These are phyloP conservation scores for Hyppa rectilinea DNA, from an alignment of 2,888 invertebrate genomes.

Conservation along the genomic window DNA sequence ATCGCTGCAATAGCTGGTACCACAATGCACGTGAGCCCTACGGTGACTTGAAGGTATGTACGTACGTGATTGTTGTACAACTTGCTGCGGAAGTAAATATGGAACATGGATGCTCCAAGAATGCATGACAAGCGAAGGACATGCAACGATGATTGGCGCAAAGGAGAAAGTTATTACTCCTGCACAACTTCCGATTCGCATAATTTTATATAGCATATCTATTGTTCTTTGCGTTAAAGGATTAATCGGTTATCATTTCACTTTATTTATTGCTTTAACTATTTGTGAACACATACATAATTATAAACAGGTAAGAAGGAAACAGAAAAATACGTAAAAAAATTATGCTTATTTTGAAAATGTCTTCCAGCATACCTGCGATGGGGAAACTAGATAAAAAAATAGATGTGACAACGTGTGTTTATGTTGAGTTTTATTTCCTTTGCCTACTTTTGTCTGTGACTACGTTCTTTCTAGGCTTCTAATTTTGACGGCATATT, in stretches of 20 bases:
- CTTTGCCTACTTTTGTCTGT: too few species aligned
- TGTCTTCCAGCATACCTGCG: too few species aligned
- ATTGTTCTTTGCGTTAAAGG: not conserved
- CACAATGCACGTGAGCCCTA: not conserved
- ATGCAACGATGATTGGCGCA: slow-evolving; percentile 20
- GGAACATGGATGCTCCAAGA: slow-evolving; percentile 6
- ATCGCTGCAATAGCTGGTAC: not conserved
- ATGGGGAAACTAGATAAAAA: too few species aligned
- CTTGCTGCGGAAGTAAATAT: slow-evolving; percentile 13
- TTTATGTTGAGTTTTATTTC: too few species aligned
- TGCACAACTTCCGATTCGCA: slow-evolving; percentile 10
- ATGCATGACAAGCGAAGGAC: slow-evolving; percentile 23
- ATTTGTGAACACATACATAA: too few species aligned
- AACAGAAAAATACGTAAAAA: too few species aligned
- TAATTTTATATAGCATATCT: slow-evolving; percentile 4
- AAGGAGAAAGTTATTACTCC: slow-evolving; percentile 24
- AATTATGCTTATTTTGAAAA: too few species aligned
- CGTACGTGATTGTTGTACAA: slow-evolving; percentile 7
- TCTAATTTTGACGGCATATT: not conserved
- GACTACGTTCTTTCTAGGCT: not conserved
- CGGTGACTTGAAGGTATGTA: not conserved
- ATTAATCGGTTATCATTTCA: too few species aligned
- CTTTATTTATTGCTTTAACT: too few species aligned
- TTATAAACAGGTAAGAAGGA: too few species aligned
- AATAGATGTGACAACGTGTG: too few species aligned